phyloP scores from a whole-genome alignment of 2,888 invertebrate genomes.

The Chirona hameri region DNA sequence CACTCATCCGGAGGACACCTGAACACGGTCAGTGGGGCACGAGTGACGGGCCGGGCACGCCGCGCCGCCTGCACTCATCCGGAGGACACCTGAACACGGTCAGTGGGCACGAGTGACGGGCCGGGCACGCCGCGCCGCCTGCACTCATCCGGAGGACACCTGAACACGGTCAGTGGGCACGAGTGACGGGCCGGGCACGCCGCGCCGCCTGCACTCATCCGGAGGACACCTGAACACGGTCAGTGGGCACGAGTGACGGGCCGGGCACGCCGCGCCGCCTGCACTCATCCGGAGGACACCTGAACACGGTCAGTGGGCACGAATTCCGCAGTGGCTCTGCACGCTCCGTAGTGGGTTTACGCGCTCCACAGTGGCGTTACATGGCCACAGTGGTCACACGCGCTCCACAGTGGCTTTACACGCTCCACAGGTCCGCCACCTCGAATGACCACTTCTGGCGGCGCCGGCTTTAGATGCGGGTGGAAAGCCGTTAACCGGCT shows the following conservation, averaged over 20 bases:
- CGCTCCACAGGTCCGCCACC: no score
- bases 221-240: slow-evolving; percentile 66
- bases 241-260: slow-evolving; percentile 60
- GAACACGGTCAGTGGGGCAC: slow-evolving; percentile 55
- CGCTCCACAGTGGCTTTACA: no score
- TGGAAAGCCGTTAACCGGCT: no score
- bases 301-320: slow-evolving; percentile 55
- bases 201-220: slow-evolving; percentile 53
- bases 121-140: slow-evolving; percentile 59
- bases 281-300: slow-evolving; percentile 59
- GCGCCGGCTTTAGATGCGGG: no score
- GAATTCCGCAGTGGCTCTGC: no score
- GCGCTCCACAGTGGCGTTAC: no score
- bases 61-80: slow-evolving; percentile 53
- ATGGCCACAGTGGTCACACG: no score
- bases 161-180: slow-evolving; percentile 57
- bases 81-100: slow-evolving; percentile 66
- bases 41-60: slow-evolving; percentile 64
- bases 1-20: slow-evolving; percentile 61
- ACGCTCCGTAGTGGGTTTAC: no score
- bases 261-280: slow-evolving; percentile 59
- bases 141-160: slow-evolving; percentile 59
- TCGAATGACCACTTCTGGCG: no score
- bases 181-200: slow-evolving; percentile 64
- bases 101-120: slow-evolving; percentile 60